Evolutionary conservation across 2,797 vertebrate genomes (phyloP), one percentile per base, ranked within the genome.

Genomic region (Megaceryle alcyon): DNA sequence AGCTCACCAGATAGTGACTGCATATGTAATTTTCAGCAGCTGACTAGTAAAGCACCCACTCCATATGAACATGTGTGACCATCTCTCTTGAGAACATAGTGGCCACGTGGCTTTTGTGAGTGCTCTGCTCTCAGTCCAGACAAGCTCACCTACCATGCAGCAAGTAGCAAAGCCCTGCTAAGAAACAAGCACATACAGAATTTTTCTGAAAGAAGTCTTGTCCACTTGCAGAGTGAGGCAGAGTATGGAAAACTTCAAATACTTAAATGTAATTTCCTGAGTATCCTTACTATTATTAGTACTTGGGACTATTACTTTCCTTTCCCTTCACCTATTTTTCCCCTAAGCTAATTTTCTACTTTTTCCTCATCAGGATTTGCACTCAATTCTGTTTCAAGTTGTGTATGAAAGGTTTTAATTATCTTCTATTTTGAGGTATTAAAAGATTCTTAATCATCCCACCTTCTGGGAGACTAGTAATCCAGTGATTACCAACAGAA

Each of bases 401-500:
- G 54, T 80, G 28, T 25, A 46, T 68, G 81, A 49, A 75, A 68
- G 48, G 84, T 70, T 95, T 87, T 96, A 94, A 96, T 93, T 94
- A 92, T 64, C 90, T 86, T 93, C 95, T 91, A 75, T 94, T 96
- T 82, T 60, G 41, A 75, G 69, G 75, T 48, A 92, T 76, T 91
- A 80, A 77, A 89, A 94, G 75, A 96, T 86, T 78, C 82, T 95
- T 90, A 96, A 92, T 96, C 92, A 97, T 92, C 79, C 90, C 82
- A 96, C 96, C 90, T 96, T 95, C 91, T 90, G 91, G 73, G 92
- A 95, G 84, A 94, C 92, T 90, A 96, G 92, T 73, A 95, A 94
- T 84, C 78, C 82, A 78, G 57, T 17, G 82, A 96, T 91, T 92
- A 95, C 59, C 76, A 96, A 94, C 82, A 95, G 86, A 94, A 95